Evolutionary conservation across 2,888 invertebrate genomes (phyloP), one percentile per base, ranked within the genome.

Genomic region (Meteorus cinctellus): DNA sequence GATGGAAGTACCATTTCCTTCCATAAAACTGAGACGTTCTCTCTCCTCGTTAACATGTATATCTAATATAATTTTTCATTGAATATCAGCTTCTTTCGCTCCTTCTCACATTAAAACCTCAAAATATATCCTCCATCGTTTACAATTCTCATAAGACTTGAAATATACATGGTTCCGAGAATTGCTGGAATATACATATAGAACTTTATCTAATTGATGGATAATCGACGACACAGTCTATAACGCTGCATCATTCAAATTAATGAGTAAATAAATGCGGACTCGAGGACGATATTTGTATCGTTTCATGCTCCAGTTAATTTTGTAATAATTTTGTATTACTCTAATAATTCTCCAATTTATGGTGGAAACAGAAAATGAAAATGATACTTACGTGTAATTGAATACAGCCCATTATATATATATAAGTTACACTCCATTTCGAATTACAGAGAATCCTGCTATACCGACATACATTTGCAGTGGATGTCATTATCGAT

Each of bases 1-100:
- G 81, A 77, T 82, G 79, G 80, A 84, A 85, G 77, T 77, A 74
- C 74, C 81, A 76, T 81, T 80, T 80, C 79, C 77, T 80, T 78
- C 81, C 81, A 79, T 82, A 81, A 81, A 79, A 65, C 6, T 65
- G 14, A 14, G 1, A 65, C 6, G 36, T 10, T 65, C 55, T 67
- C 69, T 34, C 66, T 41, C 63, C 34, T 69, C 62, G 36, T 31
- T 63, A 29, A 36, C 36, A 12, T 41, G 41, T 12, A 65, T 31
- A 36, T 65, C 10, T 19, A 65, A 65, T 36, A 10, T 36, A 10
- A 36, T n/a, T 65, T n/a, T 14, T 34, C 27, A 65, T 19, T 19
- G 12, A 36, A 34, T 34, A 19, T 65, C 34, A 65, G 29, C 31
- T 16, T 36, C 19, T 36, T 36, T 24, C n/a, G n/a, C 24, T 36